A percentile compares a stretch with the other conserved stretches of the same genome.
Conservation (phyloP, 2,888 invertebrate genomes). For the Tipula helvola region DNA sequence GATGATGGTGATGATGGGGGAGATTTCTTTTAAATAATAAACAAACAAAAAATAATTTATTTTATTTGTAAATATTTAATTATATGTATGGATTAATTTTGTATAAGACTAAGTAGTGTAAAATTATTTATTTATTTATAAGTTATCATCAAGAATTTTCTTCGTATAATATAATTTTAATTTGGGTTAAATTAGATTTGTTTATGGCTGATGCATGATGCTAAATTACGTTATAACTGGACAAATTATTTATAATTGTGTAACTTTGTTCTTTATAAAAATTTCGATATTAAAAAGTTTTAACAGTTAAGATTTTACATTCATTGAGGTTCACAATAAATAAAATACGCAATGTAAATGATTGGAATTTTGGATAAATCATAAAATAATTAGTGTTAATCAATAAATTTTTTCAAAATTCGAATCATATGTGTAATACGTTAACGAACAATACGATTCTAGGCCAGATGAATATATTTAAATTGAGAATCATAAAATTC, state of each 20-base stretch:
- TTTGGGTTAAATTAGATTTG: background rate
- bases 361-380: background rate
- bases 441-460: background rate
- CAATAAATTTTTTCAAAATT: background rate
- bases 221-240: background rate
- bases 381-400: background rate
- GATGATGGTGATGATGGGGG: constrained; percentile 11
- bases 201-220: background rate
- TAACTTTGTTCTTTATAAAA: background rate
- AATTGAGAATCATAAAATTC: background rate
- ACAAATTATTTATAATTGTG: background rate
- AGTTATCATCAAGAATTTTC: background rate
- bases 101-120: background rate
- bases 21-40: background rate
- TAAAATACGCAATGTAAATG: background rate
- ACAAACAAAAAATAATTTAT: background rate
- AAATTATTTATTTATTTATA: background rate
- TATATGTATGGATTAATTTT: background rate
- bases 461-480: background rate
- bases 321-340: background rate
- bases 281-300: background rate
- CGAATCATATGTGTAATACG: background rate
- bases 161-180: background rate
- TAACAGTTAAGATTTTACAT: background rate
- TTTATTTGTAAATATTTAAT: background rate